A percentile compares a stretch with the other conserved stretches of the same genome.
Conservation (phyloP, 2,888 invertebrate genomes). For the Eristalis pertinax region DNA sequence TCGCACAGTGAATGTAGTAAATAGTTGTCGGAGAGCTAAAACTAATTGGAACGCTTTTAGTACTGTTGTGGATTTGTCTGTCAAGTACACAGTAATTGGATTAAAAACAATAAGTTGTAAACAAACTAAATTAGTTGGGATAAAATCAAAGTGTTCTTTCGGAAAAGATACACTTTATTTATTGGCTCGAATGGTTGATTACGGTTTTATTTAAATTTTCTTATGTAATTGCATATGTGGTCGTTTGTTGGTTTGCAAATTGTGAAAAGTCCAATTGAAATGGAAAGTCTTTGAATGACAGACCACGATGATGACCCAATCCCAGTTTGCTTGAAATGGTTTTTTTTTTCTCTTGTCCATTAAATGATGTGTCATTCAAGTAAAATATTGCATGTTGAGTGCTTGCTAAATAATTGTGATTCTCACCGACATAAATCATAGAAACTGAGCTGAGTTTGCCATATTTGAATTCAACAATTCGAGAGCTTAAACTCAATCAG, state of each 20-base stretch:
- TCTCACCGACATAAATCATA: background rate
- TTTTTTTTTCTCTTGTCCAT: slow-evolving; percentile 28
- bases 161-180: slow-evolving; percentile 9
- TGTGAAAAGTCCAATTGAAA: slow-evolving; percentile 48
- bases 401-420: background rate
- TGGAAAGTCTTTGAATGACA: slow-evolving; percentile 58
- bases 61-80: slow-evolving; percentile 50
- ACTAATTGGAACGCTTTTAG: slow-evolving; percentile 47
- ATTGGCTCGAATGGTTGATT: slow-evolving; percentile 17
- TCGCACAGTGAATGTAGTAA: slow-evolving; percentile 51
- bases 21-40: slow-evolving; percentile 35
- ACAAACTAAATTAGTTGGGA: slow-evolving; percentile 32
- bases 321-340: slow-evolving; percentile 34
- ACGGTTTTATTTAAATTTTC: slow-evolving; percentile 50
- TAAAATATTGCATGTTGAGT: slow-evolving; percentile 41
- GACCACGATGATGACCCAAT: slow-evolving; percentile 58
- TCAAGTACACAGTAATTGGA: slow-evolving; percentile 50
- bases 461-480: background rate
- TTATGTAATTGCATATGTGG: slow-evolving; percentile 63
- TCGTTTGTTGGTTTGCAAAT: slow-evolving; percentile 33
- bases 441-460: background rate
- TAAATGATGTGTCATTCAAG: slow-evolving; percentile 22
- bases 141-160: slow-evolving; percentile 15
- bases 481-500: background rate
- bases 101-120: slow-evolving; percentile 62